Base-by-base conservation (phyloP, 2,888 invertebrate species). In the Pimpla rufipes region DNA sequence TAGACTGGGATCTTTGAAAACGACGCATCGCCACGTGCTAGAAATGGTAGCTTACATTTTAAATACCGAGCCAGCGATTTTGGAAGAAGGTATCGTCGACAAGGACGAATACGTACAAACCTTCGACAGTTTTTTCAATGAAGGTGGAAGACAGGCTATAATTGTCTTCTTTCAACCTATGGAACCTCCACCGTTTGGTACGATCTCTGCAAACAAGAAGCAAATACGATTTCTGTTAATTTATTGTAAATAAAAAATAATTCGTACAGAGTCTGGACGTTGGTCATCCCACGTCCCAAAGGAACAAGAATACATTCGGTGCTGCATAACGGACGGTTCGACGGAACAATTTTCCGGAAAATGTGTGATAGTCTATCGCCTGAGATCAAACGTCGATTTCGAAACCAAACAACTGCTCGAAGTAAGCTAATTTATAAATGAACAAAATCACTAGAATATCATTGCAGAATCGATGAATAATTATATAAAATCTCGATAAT, bases 31-130 rank as follows among this genome's bases (percentile, higher is more conserved):
- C 83, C 96, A 96, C 91, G 93, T 97, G 0, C 93, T 97, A 83
- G 96, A 96, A 88, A 95, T 95, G 90, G 95, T 95, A 40, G 95
- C 96, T 8, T 93, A 94, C 37, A 94, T 95, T 86, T 92, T 96
- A 83, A 94, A 95, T 88, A 93, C 94, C 75, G 93, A 95, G n/a
- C 86, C 93, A 11, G 94, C 94, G 35, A 94, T 94, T 85, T 94
- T 96, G 2, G 94, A 96, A 93, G 97, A 97, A 79, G 97, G 96
- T 68, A 94, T 97, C 5, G 94, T 95, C 74, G 98, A 98, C 92
- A 95, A 95, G 64, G 95, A 96, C 77, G 90, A 94, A 75, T 95
- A 96, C 88, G 92, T 96, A 1, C 95, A 95, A 10, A 90, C 95
- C 21, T 91, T 97, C 79, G 95, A 95, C 67, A 95, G 95, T 87